Percentiles rank a stretch among this genome's conserved stretches.
Conservation (phyloP, 2,113 vertebrate genomes). For the Alexandromys fortis region DNA sequence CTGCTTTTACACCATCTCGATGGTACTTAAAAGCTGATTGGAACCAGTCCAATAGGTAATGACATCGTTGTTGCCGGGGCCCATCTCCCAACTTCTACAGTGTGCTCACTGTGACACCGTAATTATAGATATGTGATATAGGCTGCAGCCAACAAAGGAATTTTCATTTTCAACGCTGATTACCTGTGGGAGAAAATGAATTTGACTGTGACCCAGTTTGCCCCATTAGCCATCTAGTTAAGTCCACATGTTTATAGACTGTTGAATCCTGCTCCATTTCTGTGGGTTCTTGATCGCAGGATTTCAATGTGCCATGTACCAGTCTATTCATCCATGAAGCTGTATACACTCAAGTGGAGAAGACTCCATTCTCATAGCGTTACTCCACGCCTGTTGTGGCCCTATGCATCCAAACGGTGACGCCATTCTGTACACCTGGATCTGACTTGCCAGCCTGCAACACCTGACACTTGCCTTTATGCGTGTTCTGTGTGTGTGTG, state of each 20-base stretch:
- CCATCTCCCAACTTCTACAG: not conserved
- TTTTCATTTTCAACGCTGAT: slow-evolving; percentile 2
- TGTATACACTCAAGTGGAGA: not conserved
- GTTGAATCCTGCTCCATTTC: not conserved
- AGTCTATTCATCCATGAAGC: not conserved
- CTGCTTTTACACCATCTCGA: not conserved
- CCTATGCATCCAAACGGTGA: not conserved
- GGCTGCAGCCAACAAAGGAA: not conserved
- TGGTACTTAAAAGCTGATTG: slow-evolving; percentile 57
- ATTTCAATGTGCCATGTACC: not conserved
- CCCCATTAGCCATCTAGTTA: not conserved
- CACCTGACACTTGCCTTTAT: not conserved
- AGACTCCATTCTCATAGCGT: no score
- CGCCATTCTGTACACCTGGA: not conserved
- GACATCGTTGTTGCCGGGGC: slow-evolving; percentile 14
- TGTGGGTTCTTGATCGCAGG: not conserved
- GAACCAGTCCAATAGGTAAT: slow-evolving; percentile 33
- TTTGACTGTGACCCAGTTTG: not conserved
- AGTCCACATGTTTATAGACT: not conserved
- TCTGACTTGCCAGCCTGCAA: not conserved
- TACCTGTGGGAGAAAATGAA: not conserved
- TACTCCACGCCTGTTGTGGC: not conserved
- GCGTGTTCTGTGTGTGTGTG: not conserved
- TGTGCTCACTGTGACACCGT: not conserved
- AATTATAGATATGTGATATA: not conserved